Conservation (phyloP, 2,113 vertebrate species). For the Xiphias gladius region DNA sequence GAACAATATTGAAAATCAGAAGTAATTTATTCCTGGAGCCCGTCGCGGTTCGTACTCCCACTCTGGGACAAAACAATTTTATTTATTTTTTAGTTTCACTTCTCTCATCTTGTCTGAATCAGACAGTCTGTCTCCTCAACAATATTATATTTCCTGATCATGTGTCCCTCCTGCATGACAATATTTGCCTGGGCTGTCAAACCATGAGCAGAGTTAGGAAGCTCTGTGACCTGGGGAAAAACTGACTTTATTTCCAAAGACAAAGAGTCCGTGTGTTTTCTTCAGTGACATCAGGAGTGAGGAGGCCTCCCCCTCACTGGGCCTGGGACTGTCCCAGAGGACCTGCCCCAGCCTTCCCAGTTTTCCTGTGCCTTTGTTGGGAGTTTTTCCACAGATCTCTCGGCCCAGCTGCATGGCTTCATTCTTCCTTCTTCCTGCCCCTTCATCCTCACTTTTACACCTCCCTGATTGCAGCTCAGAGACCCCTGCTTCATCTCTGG, state of each 20-base stretch:
- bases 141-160: conserved; percentile 28
- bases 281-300: conserved; percentile 57
- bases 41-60: conserved; percentile 11
- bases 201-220: conserved; percentile 16
- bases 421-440: conserved; percentile 59
- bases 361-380: conserved; percentile 77
- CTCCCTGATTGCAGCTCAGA: conserved; percentile 21
- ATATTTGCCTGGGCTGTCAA: conserved; percentile 29
- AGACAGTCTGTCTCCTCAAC: conserved; percentile 56
- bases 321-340: conserved; percentile 66
- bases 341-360: conserved; percentile 68
- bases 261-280: conserved; percentile 66
- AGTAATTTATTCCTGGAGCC: conserved; percentile 28
- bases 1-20: conserved; percentile 35
- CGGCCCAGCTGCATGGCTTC: conserved; percentile 63
- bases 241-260: conserved; percentile 56
- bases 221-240: conserved; percentile 48
- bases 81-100: conserved; percentile 27
- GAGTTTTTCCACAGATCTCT: conserved; percentile 74
- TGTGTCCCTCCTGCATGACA: conserved; percentile 8
- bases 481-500: conserved; percentile 18
- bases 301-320: conserved; percentile 56
- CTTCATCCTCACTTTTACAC: conserved; percentile 48
- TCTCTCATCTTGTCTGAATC: conserved; percentile 32
- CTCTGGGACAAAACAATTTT: not conserved